A percentile compares a stretch with the other conserved stretches of the same genome.
Conservation (phyloP, 1,140 invertebrate genomes). For the Macrobrachium rosenbergii region DNA sequence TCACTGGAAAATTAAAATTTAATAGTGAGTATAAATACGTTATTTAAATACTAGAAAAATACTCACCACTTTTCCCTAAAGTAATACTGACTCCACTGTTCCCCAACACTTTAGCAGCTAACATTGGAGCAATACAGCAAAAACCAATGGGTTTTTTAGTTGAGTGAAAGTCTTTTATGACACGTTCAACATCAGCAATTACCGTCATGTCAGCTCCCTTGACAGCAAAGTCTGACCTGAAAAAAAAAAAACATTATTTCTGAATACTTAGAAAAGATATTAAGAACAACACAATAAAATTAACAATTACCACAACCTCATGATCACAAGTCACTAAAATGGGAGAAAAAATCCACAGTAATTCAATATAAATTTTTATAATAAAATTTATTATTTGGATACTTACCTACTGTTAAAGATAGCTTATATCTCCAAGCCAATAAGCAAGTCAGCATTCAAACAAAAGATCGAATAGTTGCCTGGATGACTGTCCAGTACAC, state of each 20-base stretch:
- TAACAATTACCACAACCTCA: too few relatives aligned
- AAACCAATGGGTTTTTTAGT: conserved; percentile 75
- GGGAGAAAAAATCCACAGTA: too few relatives aligned
- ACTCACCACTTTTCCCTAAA: conserved; percentile 71
- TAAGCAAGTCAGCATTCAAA: too few relatives aligned
- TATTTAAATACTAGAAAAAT: conserved; percentile 65
- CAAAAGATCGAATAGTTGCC: too few relatives aligned
- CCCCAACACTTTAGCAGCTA: conserved; percentile 74
- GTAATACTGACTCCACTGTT: conserved; percentile 73
- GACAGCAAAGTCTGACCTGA: conserved; percentile 75
- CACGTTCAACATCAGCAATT: conserved; percentile 72
- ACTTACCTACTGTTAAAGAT: too few relatives aligned
- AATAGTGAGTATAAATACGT: background rate
- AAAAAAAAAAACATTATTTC: conserved; percentile 51
- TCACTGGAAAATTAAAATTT: conserved; percentile 5
- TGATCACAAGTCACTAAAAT: too few relatives aligned
- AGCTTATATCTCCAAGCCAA: too few relatives aligned
- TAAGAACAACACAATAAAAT: too few relatives aligned
- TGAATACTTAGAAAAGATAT: background rate
- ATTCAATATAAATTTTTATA: too few relatives aligned
- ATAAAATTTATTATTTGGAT: too few relatives aligned
- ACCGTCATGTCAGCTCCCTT: conserved; percentile 74
- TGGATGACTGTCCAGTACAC: too few relatives aligned
- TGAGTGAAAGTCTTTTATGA: conserved; percentile 75
- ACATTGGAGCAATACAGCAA: conserved; percentile 76